phyloP scores from a whole-genome alignment of 2,113 vertebrate genomes.

The Albula glossodonta region DNA sequence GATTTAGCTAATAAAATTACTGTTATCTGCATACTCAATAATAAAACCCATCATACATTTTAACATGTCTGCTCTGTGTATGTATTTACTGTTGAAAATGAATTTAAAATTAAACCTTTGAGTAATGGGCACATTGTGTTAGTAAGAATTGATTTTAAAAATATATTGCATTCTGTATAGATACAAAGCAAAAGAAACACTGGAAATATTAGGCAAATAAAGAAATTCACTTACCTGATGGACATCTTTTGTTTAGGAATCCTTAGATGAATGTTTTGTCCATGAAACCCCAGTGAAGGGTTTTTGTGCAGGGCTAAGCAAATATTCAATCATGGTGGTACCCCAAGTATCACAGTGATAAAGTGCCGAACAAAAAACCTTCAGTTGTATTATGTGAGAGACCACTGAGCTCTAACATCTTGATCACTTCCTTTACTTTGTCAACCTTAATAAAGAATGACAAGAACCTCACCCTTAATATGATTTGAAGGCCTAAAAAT shows the following conservation, averaged over 20 bases:
- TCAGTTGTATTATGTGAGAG: neutral
- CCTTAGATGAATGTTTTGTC: no score
- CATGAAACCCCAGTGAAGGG: neutral
- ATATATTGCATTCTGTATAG: neutral
- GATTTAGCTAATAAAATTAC: neutral
- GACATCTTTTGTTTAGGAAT: neutral
- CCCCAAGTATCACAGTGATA: neutral
- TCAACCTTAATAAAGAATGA: no score
- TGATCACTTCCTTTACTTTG: conserved; percentile 38
- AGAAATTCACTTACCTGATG: neutral
- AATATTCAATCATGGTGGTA: conserved; percentile 34
- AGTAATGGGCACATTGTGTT: neutral
- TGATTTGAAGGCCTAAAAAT: no score
- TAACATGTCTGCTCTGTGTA: neutral
- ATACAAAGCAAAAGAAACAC: neutral
- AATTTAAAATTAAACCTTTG: neutral
- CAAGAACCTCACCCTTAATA: no score
- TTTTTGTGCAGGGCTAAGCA: conserved; percentile 35
- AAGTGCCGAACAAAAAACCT: neutral
- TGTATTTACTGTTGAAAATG: neutral
- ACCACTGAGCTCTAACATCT: neutral
- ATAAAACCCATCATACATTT: neutral
- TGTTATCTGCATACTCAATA: neutral
- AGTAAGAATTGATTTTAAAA: neutral
- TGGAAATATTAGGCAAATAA: neutral